phyloP scores from a whole-genome alignment of 2,113 vertebrate species.

The Nothocercus julius region DNA sequence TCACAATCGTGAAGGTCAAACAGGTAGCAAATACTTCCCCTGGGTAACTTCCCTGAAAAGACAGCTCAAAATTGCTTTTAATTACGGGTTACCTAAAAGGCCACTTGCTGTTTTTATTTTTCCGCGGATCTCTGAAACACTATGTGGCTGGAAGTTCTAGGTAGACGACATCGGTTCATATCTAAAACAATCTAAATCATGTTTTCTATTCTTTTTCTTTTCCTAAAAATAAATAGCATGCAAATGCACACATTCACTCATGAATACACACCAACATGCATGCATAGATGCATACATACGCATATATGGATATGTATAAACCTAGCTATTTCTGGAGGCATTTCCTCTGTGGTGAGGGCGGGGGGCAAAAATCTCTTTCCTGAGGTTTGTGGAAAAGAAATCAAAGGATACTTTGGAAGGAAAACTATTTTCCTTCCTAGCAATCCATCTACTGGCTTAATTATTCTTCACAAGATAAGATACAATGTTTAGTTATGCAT shows the following conservation, averaged over 20 bases:
- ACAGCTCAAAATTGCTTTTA: constrained; percentile 88
- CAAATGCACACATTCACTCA: not conserved
- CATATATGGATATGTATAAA: not conserved
- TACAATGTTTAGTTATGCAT: constrained; percentile 75
- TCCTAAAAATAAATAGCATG: not conserved
- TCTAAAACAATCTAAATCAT: not conserved
- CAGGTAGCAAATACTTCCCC: constrained; percentile 86
- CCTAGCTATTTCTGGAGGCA: not conserved
- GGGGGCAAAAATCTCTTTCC: not conserved
- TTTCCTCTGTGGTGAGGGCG: not conserved
- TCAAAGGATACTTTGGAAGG: not conserved
- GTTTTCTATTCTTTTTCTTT: constrained; percentile 4
- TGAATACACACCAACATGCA: not conserved
- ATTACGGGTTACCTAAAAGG: constrained; percentile 89
- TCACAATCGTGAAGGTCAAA: constrained; percentile 89
- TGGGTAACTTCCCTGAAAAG: constrained; percentile 83
- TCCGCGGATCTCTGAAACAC: constrained; percentile 69
- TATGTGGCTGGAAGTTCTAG: constrained; percentile 66
- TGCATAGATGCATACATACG: not conserved
- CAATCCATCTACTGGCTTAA: constrained; percentile 54
- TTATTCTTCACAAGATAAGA: constrained; percentile 75
- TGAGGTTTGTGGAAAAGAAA: not conserved
- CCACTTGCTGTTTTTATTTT: constrained; percentile 83
- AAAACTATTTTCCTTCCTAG: constrained; percentile 43
- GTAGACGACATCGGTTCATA: constrained; percentile 60